phyloP scores from a whole-genome alignment of 2,888 invertebrate genomes.

The Bhutanitis thaidina region DNA sequence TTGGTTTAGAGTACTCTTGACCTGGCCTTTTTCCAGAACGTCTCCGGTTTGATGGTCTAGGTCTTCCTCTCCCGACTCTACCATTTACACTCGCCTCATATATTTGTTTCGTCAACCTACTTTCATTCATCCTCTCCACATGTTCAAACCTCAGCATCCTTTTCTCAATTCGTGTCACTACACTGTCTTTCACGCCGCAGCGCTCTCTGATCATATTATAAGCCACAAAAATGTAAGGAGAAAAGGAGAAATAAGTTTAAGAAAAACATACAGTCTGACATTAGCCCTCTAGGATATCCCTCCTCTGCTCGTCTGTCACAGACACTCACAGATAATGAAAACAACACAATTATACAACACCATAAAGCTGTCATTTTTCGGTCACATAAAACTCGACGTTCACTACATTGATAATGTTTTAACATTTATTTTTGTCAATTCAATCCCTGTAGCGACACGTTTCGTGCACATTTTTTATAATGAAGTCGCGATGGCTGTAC shows the following conservation, averaged over 20 bases:
- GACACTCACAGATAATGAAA: constrained; percentile 20
- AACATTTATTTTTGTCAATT: neutral
- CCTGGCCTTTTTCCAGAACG: no score
- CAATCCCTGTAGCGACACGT: constrained; percentile 14
- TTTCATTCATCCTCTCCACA: no score
- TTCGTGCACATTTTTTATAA: constrained; percentile 28
- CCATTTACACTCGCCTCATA: no score
- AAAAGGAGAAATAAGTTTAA: neutral
- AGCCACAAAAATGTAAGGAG: no score
- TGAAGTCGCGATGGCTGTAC: constrained; percentile 20
- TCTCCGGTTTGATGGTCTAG: no score
- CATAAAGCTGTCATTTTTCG: constrained; percentile 18
- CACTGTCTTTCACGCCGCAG: no score
- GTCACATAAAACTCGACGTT: neutral
- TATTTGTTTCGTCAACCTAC: no score
- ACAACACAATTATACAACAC: constrained; percentile 16
- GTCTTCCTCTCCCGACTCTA: no score
- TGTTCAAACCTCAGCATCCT: no score
- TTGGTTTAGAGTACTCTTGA: no score
- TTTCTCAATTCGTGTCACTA: no score
- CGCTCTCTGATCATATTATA: no score
- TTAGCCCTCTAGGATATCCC: constrained; percentile 62
- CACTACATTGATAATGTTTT: neutral
- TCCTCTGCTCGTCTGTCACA: constrained; percentile 39
- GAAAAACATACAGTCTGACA: constrained; percentile 63